Evolutionary conservation across 2,113 vertebrate genomes (phyloP).

Genomic region (Hypanus sabinus): DNA sequence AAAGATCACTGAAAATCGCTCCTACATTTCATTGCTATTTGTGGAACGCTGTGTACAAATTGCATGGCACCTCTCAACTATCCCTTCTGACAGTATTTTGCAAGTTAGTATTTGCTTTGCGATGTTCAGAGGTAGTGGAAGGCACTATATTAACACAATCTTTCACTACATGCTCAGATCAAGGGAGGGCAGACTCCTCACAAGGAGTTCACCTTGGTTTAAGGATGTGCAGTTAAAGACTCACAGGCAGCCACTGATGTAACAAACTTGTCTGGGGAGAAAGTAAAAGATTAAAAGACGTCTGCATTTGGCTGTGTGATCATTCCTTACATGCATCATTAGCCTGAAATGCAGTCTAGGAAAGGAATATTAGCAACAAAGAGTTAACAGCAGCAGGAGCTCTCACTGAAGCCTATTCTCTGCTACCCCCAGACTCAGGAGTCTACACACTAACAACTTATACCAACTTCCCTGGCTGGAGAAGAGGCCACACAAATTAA

Average conservation of each 20-base stretch:
- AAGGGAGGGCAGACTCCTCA: background rate
- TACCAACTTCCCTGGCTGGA: background rate
- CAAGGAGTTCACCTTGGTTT: background rate
- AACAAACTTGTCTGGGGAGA: background rate
- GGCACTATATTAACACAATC: background rate
- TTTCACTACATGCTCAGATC: background rate
- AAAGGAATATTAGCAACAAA: background rate
- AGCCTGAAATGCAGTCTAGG: background rate
- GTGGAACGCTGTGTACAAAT: background rate
- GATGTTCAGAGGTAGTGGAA: background rate
- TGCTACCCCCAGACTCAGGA: background rate
- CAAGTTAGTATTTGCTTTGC: background rate
- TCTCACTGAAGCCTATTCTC: background rate
- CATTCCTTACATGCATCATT: background rate
- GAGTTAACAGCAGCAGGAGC: background rate
- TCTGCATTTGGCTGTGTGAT: background rate
- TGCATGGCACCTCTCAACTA: background rate
- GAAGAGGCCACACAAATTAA: too few species aligned
- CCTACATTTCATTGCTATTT: background rate
- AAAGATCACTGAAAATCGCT: background rate
- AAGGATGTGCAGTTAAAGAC: background rate
- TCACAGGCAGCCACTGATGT: background rate
- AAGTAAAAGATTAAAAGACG: background rate
- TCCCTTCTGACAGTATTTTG: too few species aligned
- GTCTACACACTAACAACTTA: background rate